These are phyloP conservation scores for Alces alces DNA, from an alignment of 2,113 vertebrate species.

Conservation along the genomic window DNA sequence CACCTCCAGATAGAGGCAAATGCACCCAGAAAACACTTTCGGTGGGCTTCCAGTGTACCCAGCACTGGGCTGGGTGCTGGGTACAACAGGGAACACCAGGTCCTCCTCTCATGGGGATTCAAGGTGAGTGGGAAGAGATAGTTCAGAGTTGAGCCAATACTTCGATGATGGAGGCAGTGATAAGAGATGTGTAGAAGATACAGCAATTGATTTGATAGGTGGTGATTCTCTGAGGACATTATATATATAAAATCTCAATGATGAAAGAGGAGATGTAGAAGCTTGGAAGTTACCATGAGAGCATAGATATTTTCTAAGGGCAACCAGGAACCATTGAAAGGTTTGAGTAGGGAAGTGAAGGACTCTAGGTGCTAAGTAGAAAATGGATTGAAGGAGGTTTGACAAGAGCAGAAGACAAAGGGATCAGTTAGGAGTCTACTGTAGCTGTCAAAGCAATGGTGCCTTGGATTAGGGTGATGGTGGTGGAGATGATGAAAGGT, in stretches of 20 bases:
- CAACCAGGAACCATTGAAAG: background rate
- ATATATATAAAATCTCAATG: background rate
- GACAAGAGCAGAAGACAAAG: background rate
- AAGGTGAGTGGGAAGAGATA: background rate
- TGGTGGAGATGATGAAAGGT: background rate
- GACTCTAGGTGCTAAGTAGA: background rate
- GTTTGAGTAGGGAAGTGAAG: background rate
- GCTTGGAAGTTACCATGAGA: background rate
- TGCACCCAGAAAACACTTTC: rapidly evolving
- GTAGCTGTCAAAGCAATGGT: background rate
- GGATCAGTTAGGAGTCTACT: background rate
- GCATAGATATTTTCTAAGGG: background rate
- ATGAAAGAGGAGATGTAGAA: background rate
- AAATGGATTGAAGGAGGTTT: background rate
- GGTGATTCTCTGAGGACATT: rapidly evolving
- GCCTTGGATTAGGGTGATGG: rapidly evolving
- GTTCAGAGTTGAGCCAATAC: background rate
- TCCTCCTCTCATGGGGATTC: background rate
- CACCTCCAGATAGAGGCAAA: background rate
- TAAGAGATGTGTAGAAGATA: background rate
- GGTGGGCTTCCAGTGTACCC: rapidly evolving
- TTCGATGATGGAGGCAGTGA: too few species aligned
- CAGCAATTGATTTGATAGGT: background rate
- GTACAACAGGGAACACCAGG: background rate
- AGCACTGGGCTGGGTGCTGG: background rate